These are phyloP conservation scores for Aplocera efformata DNA, from an alignment of 2,888 invertebrate species.

Conservation along the genomic window DNA sequence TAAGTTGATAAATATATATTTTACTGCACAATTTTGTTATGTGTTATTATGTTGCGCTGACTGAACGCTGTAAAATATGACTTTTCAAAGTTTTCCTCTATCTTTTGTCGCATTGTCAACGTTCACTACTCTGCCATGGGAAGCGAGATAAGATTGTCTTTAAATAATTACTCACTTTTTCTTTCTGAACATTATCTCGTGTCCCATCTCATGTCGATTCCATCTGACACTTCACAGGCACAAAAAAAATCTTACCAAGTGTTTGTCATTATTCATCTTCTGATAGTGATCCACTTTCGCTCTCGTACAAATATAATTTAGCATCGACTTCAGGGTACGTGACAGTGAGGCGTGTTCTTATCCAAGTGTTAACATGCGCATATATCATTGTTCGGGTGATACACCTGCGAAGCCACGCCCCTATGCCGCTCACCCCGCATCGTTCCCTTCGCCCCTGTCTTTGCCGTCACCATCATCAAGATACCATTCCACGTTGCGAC, in stretches of 20 bases:
- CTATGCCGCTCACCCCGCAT: slow-evolving; percentile 36
- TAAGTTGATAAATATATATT: too few relatives aligned
- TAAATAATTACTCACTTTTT: slow-evolving; percentile 53
- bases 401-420: slow-evolving; percentile 72
- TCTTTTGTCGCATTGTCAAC: slow-evolving; percentile 30
- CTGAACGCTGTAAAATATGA: neutral
- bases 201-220: slow-evolving; percentile 40
- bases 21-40: too few relatives aligned
- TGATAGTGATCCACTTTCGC: slow-evolving; percentile 50
- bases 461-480: slow-evolving; percentile 61
- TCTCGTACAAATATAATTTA: slow-evolving; percentile 58
- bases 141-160: slow-evolving; percentile 25
- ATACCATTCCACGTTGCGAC: slow-evolving; percentile 66
- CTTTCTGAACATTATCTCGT: slow-evolving; percentile 45
- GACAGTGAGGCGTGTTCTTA: slow-evolving; percentile 74
- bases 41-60: too few relatives aligned
- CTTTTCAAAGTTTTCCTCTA: slow-evolving; percentile 7
- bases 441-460: slow-evolving; percentile 46
- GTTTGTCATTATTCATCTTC: slow-evolving; percentile 27
- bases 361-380: slow-evolving; percentile 71
- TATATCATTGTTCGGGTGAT: slow-evolving; percentile 70
- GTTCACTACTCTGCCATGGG: slow-evolving; percentile 24
- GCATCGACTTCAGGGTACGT: slow-evolving; percentile 46
- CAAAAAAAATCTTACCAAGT: slow-evolving; percentile 30
- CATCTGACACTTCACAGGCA: slow-evolving; percentile 30